Evolutionary conservation across 2,113 vertebrate genomes (phyloP).

Genomic region (Lagenorhynchus albirostris): DNA sequence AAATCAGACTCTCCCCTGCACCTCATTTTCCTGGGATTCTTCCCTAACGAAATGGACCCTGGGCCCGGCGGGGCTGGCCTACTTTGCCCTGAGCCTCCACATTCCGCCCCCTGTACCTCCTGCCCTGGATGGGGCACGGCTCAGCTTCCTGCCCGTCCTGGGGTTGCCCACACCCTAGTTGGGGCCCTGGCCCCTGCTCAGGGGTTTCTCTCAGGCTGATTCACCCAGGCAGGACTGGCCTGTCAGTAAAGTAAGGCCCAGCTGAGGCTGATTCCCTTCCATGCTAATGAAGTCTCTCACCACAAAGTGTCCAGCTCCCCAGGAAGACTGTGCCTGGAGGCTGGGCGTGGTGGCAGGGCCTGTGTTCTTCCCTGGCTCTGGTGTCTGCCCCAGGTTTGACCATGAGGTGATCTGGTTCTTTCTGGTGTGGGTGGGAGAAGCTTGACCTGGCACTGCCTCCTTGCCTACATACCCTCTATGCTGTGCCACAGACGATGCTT

Average conservation of each 20-base stretch:
- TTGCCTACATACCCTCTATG: neutral
- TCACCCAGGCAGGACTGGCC: neutral
- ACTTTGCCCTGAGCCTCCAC: neutral
- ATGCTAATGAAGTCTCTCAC: neutral
- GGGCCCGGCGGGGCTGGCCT: neutral
- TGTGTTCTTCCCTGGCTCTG: neutral
- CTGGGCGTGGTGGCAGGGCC: neutral
- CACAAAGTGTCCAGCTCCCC: neutral
- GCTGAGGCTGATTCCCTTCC: neutral
- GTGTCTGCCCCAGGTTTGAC: neutral
- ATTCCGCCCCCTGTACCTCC: neutral
- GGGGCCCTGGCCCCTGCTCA: neutral
- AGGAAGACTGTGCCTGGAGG: neutral
- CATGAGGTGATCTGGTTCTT: neutral
- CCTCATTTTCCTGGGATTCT: neutral
- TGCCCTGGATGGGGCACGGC: neutral
- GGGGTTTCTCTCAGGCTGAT: neutral
- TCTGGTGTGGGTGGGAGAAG: neutral
- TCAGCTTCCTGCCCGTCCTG: neutral
- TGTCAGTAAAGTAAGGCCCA: neutral
- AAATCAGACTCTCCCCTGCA: neutral
- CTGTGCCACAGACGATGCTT: constrained; percentile 89
- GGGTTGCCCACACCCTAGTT: neutral
- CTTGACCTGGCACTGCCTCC: fast-evolving
- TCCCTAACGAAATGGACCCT: neutral